Evolutionary conservation across 2,113 vertebrate species (phyloP).

Genomic region (Montifringilla adamsi): DNA sequence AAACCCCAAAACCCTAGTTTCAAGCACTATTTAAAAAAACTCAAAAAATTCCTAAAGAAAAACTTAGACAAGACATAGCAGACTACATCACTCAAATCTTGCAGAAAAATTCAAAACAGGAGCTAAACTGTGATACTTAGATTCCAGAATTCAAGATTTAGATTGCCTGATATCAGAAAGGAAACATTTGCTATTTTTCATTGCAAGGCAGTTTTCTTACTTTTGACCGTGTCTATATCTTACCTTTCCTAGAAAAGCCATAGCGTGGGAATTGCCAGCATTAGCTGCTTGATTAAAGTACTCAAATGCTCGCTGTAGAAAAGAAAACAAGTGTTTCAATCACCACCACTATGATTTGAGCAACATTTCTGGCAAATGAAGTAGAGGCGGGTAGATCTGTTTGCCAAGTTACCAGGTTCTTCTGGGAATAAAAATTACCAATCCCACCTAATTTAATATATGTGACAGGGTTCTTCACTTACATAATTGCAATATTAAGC

Average conservation of each 20-base stretch:
- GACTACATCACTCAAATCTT: background rate
- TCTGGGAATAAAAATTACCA: background rate
- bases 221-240: background rate
- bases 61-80: background rate
- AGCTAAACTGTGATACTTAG: background rate
- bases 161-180: background rate
- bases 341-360: background rate
- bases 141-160: background rate
- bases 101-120: background rate
- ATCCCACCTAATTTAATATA: background rate
- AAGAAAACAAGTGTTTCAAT: background rate
- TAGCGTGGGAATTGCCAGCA: slow-evolving; percentile 95
- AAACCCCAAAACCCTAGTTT: background rate
- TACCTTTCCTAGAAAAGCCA: slow-evolving; percentile 98
- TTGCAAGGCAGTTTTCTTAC: background rate
- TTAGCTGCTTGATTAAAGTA: slow-evolving; percentile 98
- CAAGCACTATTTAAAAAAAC: background rate
- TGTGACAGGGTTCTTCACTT: background rate
- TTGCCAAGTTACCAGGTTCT: background rate
- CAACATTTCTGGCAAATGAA: background rate
- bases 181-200: background rate
- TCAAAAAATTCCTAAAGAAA: background rate
- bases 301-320: slow-evolving; percentile 89
- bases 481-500: accelerated
- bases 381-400: background rate